Evolutionary conservation across 1,140 invertebrate genomes (phyloP).

Genomic region (Rhopalosiphum maidis): DNA sequence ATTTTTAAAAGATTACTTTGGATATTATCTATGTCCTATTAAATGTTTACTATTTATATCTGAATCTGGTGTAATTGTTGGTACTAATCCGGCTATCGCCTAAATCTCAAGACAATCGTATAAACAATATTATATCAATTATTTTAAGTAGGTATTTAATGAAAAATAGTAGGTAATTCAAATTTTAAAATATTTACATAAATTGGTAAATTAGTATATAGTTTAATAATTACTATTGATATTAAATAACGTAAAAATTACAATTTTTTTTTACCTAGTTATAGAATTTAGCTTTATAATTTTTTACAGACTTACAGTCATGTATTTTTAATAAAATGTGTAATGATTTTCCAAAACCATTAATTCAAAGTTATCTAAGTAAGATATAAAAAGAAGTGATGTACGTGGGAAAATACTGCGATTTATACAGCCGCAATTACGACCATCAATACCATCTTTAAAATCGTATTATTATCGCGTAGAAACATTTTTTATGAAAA

Average conservation of each 20-base stretch:
- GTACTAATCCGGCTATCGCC: neutral
- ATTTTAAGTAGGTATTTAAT: neutral
- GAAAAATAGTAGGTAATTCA: neutral
- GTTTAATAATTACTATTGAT: neutral
- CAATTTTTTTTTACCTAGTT: neutral
- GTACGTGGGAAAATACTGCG: neutral
- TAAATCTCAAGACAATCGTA: neutral
- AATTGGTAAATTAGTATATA: neutral
- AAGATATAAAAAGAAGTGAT: neutral
- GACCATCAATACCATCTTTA: neutral
- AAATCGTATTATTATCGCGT: neutral
- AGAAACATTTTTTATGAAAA: neutral
- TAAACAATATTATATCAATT: neutral
- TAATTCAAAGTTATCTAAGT: neutral
- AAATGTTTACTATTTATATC: too few relatives aligned
- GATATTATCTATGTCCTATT: too few relatives aligned
- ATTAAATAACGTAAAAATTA: neutral
- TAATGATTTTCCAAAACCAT: neutral
- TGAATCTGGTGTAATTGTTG: neutral
- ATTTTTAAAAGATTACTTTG: neutral
- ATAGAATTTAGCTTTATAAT: neutral
- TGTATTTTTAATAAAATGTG: neutral
- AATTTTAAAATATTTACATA: neutral
- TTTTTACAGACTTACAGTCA: neutral
- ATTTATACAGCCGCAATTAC: neutral